Conservation (phyloP, 2,113 vertebrate species). For the Otolemur garnettii region DNA sequence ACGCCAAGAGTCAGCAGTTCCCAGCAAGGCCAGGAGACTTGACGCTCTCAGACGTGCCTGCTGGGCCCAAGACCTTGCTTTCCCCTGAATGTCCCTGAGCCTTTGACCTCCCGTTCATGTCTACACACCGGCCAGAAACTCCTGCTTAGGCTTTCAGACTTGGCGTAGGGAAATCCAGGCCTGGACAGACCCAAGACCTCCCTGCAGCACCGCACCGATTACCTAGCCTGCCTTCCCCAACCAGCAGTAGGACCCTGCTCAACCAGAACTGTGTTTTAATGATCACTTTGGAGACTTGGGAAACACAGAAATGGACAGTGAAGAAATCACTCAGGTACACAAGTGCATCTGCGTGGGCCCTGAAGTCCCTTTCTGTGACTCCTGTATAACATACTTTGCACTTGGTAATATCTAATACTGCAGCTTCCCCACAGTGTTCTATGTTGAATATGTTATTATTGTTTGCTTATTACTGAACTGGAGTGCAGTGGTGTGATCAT, state of each 20-base stretch:
- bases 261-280: neutral
- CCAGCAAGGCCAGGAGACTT: fast-evolving
- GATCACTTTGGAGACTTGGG: neutral
- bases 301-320: neutral
- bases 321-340: neutral
- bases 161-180: neutral
- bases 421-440: neutral
- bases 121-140: neutral
- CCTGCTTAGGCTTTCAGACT: neutral
- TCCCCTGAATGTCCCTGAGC: neutral
- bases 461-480: neutral
- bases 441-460: neutral
- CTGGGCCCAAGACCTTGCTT: neutral
- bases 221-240: neutral
- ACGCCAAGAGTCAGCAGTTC: neutral
- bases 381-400: neutral
- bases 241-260: neutral
- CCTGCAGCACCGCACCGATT: no score
- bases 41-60: neutral
- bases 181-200: neutral
- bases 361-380: neutral
- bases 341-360: neutral
- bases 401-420: neutral
- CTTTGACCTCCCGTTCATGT: neutral
- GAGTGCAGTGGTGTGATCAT: no score